These are phyloP conservation scores for Dallia pectoralis DNA, from an alignment of 2,797 vertebrate genomes.

Conservation along the genomic window DNA sequence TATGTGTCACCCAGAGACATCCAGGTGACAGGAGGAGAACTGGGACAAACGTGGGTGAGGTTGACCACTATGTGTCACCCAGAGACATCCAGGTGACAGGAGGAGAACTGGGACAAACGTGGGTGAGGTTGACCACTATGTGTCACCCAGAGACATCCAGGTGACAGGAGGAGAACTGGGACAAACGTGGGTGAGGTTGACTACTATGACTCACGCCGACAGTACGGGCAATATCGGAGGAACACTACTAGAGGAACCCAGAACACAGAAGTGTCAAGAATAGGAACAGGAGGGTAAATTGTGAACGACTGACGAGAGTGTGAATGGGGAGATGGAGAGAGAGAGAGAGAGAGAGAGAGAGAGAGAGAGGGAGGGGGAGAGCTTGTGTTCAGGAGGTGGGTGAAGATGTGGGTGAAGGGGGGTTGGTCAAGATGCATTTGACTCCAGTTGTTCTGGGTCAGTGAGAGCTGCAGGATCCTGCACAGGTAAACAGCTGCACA, in stretches of 20 bases:
- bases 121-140: slow-evolving; percentile 24
- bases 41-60: slow-evolving; percentile 34
- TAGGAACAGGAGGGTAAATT: background rate
- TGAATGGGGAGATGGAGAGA: background rate
- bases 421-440: slow-evolving; percentile 24
- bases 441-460: slow-evolving; percentile 44
- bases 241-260: background rate
- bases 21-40: slow-evolving; percentile 37
- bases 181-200: slow-evolving; percentile 30
- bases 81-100: slow-evolving; percentile 39
- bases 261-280: background rate
- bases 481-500: slow-evolving; percentile 84
- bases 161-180: slow-evolving; percentile 39
- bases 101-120: slow-evolving; percentile 37
- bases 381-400: background rate
- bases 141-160: slow-evolving; percentile 33
- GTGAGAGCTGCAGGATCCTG: slow-evolving; percentile 69
- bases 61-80: slow-evolving; percentile 26
- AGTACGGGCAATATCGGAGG: too few species aligned
- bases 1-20: slow-evolving; percentile 26
- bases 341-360: background rate
- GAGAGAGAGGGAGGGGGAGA: background rate
- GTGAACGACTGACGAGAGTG: background rate
- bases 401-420: too few species aligned
- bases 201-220: slow-evolving; percentile 4